Evolutionary conservation across 2,888 invertebrate genomes (phyloP).

Genomic region (Cataglyphis albicans): DNA sequence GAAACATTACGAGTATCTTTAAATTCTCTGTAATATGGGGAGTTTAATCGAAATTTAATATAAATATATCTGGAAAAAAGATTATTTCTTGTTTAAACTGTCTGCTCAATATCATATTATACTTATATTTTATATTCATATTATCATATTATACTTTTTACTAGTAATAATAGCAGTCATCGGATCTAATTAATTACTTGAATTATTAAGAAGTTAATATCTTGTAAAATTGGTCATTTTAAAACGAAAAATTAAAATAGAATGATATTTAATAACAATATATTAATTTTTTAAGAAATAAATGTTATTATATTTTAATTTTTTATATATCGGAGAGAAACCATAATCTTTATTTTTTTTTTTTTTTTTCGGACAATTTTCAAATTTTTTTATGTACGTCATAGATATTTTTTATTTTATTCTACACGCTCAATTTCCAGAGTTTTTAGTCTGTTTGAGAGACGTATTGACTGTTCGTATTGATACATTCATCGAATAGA

Average conservation of each 20-base stretch:
- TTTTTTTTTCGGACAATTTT: not conserved
- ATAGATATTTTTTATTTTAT: not conserved
- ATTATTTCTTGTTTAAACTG: not conserved
- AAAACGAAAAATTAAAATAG: not conserved
- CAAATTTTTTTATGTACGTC: not conserved
- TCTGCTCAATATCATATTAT: not conserved
- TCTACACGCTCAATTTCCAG: not conserved
- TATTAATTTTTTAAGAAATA: not conserved
- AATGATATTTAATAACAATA: not conserved
- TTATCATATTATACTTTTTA: not conserved
- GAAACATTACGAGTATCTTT: not conserved
- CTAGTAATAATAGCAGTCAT: not conserved
- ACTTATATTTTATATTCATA: not conserved
- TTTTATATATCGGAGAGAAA: not conserved
- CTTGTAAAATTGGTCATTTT: not conserved
- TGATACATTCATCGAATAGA: not conserved
- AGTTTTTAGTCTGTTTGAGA: not conserved
- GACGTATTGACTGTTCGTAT: slow-evolving; percentile 1
- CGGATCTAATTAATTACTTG: not conserved
- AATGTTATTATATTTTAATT: not conserved
- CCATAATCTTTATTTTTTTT: not conserved
- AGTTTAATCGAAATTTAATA: not conserved
- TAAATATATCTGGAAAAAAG: not conserved
- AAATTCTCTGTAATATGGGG: not conserved
- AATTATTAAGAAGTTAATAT: slow-evolving; percentile 8